These are phyloP conservation scores for Dicrostonyx torquatus DNA, from an alignment of 2,797 vertebrate genomes.

Conservation along the genomic window DNA sequence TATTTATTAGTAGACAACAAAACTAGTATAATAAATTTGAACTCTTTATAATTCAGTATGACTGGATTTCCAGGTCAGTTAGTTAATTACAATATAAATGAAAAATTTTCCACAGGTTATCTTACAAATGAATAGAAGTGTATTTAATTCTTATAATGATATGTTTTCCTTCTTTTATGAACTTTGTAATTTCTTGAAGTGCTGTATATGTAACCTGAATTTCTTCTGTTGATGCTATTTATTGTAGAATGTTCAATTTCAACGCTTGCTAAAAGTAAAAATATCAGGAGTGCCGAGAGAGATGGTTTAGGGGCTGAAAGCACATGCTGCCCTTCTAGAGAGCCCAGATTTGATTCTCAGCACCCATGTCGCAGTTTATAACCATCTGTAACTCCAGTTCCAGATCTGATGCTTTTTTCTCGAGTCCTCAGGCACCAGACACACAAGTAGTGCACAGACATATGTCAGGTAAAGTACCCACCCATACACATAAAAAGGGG, in stretches of 20 bases:
- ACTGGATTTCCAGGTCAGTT: neutral
- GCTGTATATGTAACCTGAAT: neutral
- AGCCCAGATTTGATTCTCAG: neutral
- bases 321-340: neutral
- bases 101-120: neutral
- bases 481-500: neutral
- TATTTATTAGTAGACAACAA: neutral
- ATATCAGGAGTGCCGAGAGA: neutral
- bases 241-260: neutral
- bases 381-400: neutral
- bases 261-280: conserved; percentile 46
- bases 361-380: neutral
- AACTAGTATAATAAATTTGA: neutral
- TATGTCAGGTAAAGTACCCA: neutral
- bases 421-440: neutral
- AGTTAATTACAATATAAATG: neutral
- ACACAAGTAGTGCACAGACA: too few relatives aligned
- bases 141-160: neutral
- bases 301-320: neutral
- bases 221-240: conserved; percentile 29
- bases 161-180: conserved; percentile 2
- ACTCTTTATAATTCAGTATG: conserved; percentile 16
- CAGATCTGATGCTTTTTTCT: neutral
- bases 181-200: conserved; percentile 10
- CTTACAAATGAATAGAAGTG: conserved; percentile 34